phyloP scores from a whole-genome alignment of 92 coral and sea anemone genomes.

The Pocillopora meandrina region DNA sequence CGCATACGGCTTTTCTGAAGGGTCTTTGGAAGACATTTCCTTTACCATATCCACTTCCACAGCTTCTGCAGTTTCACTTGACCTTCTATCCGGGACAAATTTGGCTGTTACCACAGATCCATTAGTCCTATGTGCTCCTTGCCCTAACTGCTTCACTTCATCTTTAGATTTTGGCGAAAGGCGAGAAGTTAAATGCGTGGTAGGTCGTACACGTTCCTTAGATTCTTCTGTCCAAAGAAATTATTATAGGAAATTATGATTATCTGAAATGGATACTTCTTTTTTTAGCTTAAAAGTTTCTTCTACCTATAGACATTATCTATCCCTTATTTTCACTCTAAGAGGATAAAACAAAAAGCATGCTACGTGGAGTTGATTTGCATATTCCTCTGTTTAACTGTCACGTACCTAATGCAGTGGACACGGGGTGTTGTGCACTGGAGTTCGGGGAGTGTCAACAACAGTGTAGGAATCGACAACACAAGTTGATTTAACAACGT shows the following conservation, averaged over 20 bases:
- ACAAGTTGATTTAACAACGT: too few relatives aligned
- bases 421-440: too few relatives aligned
- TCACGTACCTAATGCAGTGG: too few relatives aligned
- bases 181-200: neutral
- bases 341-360: too few relatives aligned
- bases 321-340: neutral
- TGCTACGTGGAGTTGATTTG: too few relatives aligned
- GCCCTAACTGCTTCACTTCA: neutral
- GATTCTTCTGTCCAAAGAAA: too few relatives aligned
- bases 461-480: too few relatives aligned
- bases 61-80: neutral
- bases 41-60: neutral
- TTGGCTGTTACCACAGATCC: neutral
- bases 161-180: neutral
- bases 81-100: neutral
- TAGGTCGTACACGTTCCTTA: too few relatives aligned
- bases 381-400: too few relatives aligned
- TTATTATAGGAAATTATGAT: too few relatives aligned
- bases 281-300: neutral
- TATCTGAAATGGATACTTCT: too few relatives aligned
- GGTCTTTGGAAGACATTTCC: neutral
- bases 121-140: neutral
- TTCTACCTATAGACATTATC: neutral
- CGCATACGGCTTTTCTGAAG: neutral
- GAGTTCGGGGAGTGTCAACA: too few relatives aligned